These are phyloP conservation scores for Acronicta aceris DNA, from an alignment of 2,888 invertebrate species.

Conservation along the genomic window DNA sequence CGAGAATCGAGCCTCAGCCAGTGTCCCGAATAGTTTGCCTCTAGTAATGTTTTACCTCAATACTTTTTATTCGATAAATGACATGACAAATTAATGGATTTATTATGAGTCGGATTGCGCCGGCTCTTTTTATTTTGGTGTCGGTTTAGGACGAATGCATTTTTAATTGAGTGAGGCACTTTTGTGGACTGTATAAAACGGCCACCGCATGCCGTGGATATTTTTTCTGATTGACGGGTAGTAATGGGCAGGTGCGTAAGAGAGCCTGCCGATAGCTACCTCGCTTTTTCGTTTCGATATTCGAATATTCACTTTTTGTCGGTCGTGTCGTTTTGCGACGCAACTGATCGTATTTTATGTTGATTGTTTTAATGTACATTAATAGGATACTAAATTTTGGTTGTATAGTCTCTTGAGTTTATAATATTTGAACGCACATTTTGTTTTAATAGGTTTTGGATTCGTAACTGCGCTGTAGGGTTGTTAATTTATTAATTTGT, in stretches of 20 bases:
- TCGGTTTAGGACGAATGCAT: conserved; percentile 88
- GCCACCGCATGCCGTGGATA: conserved; percentile 85
- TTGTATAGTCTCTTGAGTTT: conserved; percentile 36
- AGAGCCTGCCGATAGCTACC: conserved; percentile 82
- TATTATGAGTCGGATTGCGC: conserved; percentile 86
- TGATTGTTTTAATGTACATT: conserved; percentile 68
- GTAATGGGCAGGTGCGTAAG: conserved; percentile 88
- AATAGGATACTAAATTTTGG: conserved; percentile 69
- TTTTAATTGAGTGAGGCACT: conserved; percentile 89
- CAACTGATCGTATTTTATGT: conserved; percentile 69
- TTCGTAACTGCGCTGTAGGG: conserved; percentile 8
- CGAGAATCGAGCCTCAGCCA: conserved; percentile 70
- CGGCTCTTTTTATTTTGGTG: conserved; percentile 80
- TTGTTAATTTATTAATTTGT: conserved; percentile 36
- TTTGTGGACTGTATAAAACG: conserved; percentile 88
- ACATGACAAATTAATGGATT: conserved; percentile 90
- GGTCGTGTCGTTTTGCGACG: conserved; percentile 75
- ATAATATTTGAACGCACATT: conserved; percentile 16
- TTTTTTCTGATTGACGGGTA: conserved; percentile 88
- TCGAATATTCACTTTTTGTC: conserved; percentile 78
- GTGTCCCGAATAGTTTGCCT: conserved; percentile 70
- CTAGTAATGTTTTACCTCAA: conserved; percentile 73
- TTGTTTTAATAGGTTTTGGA: conserved; percentile 18
- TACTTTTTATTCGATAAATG: conserved; percentile 82
- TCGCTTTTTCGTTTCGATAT: conserved; percentile 81